Evolutionary conservation across 2,888 invertebrate genomes (phyloP), one percentile per base, ranked within the genome.

Genomic region (Cheilosia urbana): DNA sequence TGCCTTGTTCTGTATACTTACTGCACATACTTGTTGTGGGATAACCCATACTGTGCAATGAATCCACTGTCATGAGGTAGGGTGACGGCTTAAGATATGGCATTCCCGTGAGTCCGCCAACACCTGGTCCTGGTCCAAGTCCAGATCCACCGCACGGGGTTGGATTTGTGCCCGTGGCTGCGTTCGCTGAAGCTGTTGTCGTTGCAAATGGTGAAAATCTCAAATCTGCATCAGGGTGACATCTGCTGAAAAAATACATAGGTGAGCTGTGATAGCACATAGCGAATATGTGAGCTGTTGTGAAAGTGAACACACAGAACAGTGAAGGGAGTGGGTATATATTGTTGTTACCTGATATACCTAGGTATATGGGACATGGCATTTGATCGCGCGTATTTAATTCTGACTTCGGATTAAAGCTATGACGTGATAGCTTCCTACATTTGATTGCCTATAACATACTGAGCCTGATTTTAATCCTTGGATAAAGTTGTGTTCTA

Each of bases 41-140:
- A 91, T 95, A 95, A 78, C 94, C 94, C 94, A 95, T 95, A 77
- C 94, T 94, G 90, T 95, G 95, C 88, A 95, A 91, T 53, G 95
- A 93, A 90, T 95, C 95, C 90, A 95, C 94, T 60, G 94, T 93
- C 80, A 94, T 93, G 89, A 94, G 93, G 90, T 94, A 94, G 49
- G 94, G 94, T 49, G 93, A 93, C 51, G 94, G 93, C 90, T 94
- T 94, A 88, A 94, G 92, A 91, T 94, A 93, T 88, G 94, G 93
- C 93, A 94, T 93, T 89, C 93, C 92, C 88, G 93, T 90, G 88
- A 93, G 92, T 68, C 93, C 92, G 65, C 93, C 92, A 88, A 93
- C 93, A 88, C 93, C 94, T 85, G 85, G 85, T 81, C 85, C 85
- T 77, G 85, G 76, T 76, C 81, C 77, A 69, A 90, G 94, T 93